Percentiles rank a stretch among this genome's conserved stretches.
Evolutionary conservation across 2,797 vertebrate genomes (phyloP).

Genomic region (Choloepus didactylus): DNA sequence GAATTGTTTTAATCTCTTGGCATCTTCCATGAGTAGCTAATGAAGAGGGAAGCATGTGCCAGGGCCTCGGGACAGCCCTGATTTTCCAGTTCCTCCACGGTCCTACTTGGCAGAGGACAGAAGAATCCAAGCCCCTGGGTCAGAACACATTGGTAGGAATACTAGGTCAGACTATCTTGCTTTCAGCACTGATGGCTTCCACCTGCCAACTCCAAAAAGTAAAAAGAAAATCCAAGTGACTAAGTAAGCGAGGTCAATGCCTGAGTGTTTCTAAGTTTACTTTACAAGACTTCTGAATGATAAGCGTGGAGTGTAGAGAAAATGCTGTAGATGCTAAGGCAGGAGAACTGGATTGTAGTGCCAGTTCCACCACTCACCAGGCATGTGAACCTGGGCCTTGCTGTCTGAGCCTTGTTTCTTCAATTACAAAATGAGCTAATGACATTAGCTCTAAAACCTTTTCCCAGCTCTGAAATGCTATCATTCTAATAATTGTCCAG

Average conservation of each 20-base stretch:
- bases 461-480: background rate
- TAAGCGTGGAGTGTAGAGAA: background rate
- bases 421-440: background rate
- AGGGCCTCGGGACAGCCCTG: background rate
- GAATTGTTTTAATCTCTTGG: background rate
- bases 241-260: background rate
- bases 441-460: background rate
- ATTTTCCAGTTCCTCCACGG: background rate
- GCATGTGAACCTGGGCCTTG: background rate
- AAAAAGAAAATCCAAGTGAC: background rate
- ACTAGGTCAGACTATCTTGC: background rate
- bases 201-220: constrained; percentile 4
- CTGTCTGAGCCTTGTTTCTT: background rate
- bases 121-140: background rate
- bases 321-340: background rate
- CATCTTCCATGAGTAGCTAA: background rate
- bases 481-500: background rate
- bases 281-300: background rate
- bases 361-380: background rate
- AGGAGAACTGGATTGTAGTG: background rate
- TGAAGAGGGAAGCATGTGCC: background rate
- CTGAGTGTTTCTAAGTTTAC: background rate
- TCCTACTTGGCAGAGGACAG: background rate
- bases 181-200: background rate
- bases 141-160: background rate